A percentile compares a stretch with the other conserved stretches of the same genome.
phyloP scores from a whole-genome alignment of 2,113 vertebrate species.

The Corydoras maculifer region DNA sequence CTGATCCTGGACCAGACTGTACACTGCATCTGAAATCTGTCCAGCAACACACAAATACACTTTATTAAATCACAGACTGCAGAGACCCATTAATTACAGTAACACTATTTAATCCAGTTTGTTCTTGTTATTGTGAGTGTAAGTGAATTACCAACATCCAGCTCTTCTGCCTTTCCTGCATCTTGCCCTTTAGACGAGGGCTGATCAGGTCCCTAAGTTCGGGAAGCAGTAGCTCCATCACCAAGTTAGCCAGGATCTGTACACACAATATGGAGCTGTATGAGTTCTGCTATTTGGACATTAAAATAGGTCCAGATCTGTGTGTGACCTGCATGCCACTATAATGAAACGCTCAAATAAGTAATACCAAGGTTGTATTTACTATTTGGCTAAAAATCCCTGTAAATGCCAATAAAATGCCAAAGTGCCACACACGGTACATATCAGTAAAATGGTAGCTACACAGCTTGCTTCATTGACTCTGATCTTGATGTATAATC shows the following conservation, averaged over 20 bases:
- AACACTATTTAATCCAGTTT: background rate
- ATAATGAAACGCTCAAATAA: no score
- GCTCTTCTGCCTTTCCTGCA: constrained; percentile 76
- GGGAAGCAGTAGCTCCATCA: constrained; percentile 85
- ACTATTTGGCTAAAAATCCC: no score
- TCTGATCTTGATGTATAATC: no score
- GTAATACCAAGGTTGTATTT: no score
- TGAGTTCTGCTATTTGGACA: no score
- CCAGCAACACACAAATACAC: background rate
- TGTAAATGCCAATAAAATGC: no score
- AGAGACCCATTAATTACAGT: background rate
- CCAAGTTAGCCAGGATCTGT: constrained; percentile 88
- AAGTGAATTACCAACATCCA: constrained; percentile 80
- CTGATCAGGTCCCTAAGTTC: constrained; percentile 76
- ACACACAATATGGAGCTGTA: background rate
- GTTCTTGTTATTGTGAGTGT: background rate
- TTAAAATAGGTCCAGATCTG: no score
- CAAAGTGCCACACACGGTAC: no score
- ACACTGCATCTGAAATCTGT: constrained; percentile 84
- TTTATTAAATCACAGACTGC: background rate
- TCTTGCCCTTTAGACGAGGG: constrained; percentile 83
- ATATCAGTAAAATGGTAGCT: no score
- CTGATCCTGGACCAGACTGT: constrained; percentile 78
- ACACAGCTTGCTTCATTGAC: no score
- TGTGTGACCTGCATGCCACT: no score